Evolutionary conservation across 2,797 vertebrate genomes (phyloP), one percentile per base, ranked within the genome.

Genomic region (Epinephelus malabaricus): DNA sequence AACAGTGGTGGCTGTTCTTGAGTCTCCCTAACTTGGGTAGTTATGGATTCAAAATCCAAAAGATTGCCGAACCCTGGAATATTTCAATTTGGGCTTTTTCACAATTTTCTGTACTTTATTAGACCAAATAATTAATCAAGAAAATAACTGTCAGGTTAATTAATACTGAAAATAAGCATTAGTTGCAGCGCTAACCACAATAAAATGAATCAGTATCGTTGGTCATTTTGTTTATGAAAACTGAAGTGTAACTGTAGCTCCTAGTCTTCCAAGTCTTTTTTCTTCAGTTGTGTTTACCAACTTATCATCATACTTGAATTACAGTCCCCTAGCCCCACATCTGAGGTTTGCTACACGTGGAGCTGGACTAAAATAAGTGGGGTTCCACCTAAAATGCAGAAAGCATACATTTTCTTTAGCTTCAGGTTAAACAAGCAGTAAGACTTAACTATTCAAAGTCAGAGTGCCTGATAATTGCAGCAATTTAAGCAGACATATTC

Each of bases 401-500:
- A 49, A 65, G n/a, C 11, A 54, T 8, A 6, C 10, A 27, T 21
- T 6, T 51, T 59, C 10, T 25, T 72, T 25, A 2, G n/a, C 46
- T 47, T 46, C 3, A 23, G 19, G 54, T 50, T 15, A 43, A 4
- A 19, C 18, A 40, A 60, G 25, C 51, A n/a, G 17, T 15, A 4
- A 53, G 7, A 65, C 14, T 38, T 50, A 46, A 68, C 38, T 27
- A 10, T 60, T 75, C 5, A 9, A 54, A 38, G 0, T 21, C 27
- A 63, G 2, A 19, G 23, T n/a, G 23, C 12, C 21, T 0, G 13
- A 69, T 76, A 70, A 51, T 9, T 49, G 72, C 40, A 77, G 38
- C 27, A n/a, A 34, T 25, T 68, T 40, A 60, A 82, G 78, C 12
- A 47, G 56, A 76, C 25, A 8, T 45, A 15, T 27, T 34, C 43